These are phyloP conservation scores for Eupithecia dodoneata DNA, from an alignment of 2,888 invertebrate species.

Conservation along the genomic window DNA sequence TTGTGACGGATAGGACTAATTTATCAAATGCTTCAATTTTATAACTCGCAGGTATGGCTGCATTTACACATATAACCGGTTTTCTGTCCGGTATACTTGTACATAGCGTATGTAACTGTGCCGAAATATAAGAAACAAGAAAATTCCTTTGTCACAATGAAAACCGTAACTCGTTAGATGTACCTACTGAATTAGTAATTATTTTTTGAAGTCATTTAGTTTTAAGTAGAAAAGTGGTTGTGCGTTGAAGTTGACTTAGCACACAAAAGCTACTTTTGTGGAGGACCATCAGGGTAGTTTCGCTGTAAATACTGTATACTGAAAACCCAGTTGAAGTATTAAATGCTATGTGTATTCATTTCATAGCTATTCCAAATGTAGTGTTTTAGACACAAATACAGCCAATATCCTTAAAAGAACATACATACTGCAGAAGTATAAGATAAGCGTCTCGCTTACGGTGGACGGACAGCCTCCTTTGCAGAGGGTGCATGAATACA, in stretches of 20 bases:
- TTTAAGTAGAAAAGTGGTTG: too few species aligned
- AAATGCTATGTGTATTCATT: neutral
- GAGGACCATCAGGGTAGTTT: neutral
- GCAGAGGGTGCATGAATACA: too few species aligned
- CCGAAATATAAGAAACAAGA: too few species aligned
- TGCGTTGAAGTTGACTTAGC: too few species aligned
- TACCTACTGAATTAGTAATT: too few species aligned
- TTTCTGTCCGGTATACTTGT: neutral
- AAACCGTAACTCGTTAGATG: too few species aligned
- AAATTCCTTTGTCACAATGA: too few species aligned
- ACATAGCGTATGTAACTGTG: too few species aligned
- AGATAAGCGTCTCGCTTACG: neutral
- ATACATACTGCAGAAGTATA: neutral
- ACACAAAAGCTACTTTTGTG: too few species aligned
- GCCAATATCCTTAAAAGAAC: neutral
- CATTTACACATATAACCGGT: slow-evolving; percentile 19
- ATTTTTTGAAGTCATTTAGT: too few species aligned
- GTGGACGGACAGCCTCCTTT: too few species aligned
- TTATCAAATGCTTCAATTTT: slow-evolving; percentile 82
- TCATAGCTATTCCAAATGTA: neutral
- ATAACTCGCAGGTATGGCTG: slow-evolving; percentile 61
- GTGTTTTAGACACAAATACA: neutral
- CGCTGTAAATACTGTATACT: neutral
- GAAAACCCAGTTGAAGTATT: neutral
- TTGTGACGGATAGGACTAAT: slow-evolving; percentile 81